phyloP scores from a whole-genome alignment of 2,113 vertebrate genomes.

The Pycnonotus jocosus region DNA sequence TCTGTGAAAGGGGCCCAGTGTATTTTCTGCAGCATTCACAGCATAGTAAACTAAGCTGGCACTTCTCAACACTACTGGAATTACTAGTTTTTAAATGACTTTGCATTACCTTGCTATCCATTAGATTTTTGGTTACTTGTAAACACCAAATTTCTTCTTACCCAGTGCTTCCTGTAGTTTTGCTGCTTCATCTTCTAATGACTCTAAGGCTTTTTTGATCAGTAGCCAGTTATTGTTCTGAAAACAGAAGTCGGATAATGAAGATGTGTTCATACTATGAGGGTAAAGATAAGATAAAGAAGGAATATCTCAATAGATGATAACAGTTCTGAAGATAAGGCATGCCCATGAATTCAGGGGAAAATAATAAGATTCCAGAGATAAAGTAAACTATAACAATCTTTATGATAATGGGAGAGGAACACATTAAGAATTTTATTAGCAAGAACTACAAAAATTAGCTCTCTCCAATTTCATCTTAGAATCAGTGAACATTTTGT shows the following conservation, averaged over 20 bases:
- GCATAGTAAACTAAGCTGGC: neutral
- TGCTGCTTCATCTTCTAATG: neutral
- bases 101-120: neutral
- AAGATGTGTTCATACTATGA: neutral
- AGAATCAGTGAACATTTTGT: constrained; percentile 47
- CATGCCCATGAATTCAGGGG: neutral
- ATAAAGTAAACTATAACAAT: constrained; percentile 54
- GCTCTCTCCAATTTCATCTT: constrained; percentile 51
- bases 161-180: neutral
- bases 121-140: neutral
- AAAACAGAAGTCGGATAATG: neutral
- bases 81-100: neutral
- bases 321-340: constrained; percentile 21
- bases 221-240: neutral
- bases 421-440: constrained; percentile 65
- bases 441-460: constrained; percentile 62
- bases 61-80: neutral
- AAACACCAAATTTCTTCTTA: neutral
- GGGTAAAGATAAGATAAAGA: neutral
- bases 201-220: neutral
- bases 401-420: constrained; percentile 55
- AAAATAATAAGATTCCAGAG: constrained; percentile 52
- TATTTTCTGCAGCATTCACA: neutral
- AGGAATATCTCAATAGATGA: constrained; percentile 4
- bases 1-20: neutral